Base-by-base conservation (phyloP, 2,888 invertebrate genomes). In the Leptarthrus brevirostris region DNA sequence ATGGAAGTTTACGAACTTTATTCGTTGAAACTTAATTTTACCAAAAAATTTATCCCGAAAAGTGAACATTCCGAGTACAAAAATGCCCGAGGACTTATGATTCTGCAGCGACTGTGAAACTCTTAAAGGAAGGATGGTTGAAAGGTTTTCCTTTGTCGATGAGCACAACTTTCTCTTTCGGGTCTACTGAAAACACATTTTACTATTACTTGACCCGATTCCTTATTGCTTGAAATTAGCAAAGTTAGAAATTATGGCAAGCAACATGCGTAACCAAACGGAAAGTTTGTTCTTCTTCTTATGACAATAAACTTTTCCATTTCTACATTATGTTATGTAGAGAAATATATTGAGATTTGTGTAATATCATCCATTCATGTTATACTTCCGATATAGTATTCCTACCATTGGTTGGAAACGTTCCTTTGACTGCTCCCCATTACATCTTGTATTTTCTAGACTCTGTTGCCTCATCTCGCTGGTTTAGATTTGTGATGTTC, bases 1-100 rank as follows among this genome's bases (percentile, higher is more conserved):
- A 36, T 70, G 24, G 47, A 70, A 47, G 26, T 70, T 64, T 52
- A 18, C 24, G 36, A 53, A 70, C 52, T 53, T 70, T 69, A 26
- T 53, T 70, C 53, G 34, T 53, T 47, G n/a, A 22, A 53, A 70
- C 64, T 64, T 47, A 53, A 20, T 70, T 53, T 53, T 53, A 18
- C 53, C 34, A 47, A 49, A 66, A 54, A 54, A 22, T 71, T 36
- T 10, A n/a, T n/a, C n/a, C n/a, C n/a, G n/a, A n/a, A n/a, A n/a
- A n/a, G n/a, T 16, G 40, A 53, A 54, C 54, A 53, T 36, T 54
- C 34, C 16, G 36, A 70, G 52, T 53, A 52, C 70, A 71, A 54
- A 71, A 71, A 22, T 54, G 40, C 70, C 34, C 20, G 12, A 49
- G 70, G 70, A 24, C 40, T 22, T 40, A 14, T 18, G 54, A 53